Evolutionary conservation across 2,888 invertebrate species (phyloP).

Genomic region (Myopa tessellatipennis): DNA sequence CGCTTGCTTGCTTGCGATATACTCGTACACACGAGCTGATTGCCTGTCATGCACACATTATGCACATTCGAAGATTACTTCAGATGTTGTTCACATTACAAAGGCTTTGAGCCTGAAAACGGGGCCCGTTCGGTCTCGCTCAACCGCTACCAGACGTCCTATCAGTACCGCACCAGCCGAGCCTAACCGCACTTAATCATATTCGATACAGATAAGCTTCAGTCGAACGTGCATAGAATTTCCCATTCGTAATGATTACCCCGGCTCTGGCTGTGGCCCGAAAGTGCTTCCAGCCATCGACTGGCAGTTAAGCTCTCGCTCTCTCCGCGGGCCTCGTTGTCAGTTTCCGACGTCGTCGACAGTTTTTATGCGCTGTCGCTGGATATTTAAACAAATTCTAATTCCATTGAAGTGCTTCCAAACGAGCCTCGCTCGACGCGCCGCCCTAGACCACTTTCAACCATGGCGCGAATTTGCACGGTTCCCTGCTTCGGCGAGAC

Average conservation of each 20-base stretch:
- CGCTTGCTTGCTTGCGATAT: neutral
- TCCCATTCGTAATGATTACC: constrained; percentile 37
- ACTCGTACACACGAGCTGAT: constrained; percentile 5
- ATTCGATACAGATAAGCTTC: constrained; percentile 41
- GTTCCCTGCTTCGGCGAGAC: neutral
- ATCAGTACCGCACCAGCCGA: neutral
- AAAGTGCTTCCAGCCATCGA: constrained; percentile 1
- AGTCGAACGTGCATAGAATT: constrained; percentile 39
- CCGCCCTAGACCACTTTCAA: neutral
- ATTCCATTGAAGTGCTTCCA: constrained; percentile 38
- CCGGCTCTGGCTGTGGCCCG: neutral
- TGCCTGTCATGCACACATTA: constrained; percentile 37
- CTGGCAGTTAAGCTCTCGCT: constrained; percentile 41
- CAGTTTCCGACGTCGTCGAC: constrained; percentile 33
- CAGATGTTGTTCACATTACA: constrained; percentile 21
- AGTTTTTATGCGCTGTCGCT: constrained; percentile 40
- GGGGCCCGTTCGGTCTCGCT: neutral
- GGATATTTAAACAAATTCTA: constrained; percentile 48
- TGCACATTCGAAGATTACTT: constrained; percentile 35
- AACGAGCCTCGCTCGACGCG: neutral
- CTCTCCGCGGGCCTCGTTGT: constrained; percentile 17
- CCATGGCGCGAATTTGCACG: neutral
- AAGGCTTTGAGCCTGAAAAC: neutral
- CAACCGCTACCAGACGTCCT: neutral
- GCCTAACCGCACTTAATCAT: constrained; percentile 38